A percentile compares a stretch with the other conserved stretches of the same genome.
Evolutionary conservation across 2,113 vertebrate species (phyloP).

Genomic region (Datnioides undecimradiatus): DNA sequence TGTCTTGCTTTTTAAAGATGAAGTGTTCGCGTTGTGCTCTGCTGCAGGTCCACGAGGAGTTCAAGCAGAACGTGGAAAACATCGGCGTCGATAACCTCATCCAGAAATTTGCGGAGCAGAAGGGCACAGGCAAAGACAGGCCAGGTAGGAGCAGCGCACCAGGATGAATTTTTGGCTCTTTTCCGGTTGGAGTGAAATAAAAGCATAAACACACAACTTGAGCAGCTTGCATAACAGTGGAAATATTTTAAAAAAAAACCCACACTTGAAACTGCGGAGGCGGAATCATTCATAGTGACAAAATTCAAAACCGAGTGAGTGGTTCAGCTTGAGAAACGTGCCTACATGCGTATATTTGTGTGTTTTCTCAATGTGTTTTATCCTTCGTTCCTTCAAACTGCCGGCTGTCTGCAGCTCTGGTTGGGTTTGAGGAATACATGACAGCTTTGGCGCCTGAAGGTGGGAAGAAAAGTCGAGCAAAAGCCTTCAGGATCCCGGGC

Average conservation of each 20-base stretch:
- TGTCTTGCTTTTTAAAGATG: not conserved
- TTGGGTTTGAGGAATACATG: slow-evolving; percentile 90
- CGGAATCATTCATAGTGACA: not conserved
- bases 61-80: slow-evolving; percentile 97
- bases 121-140: slow-evolving; percentile 91
- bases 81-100: slow-evolving; percentile 91
- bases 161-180: not conserved
- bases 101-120: slow-evolving; percentile 91
- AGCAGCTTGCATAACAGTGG: slow-evolving; percentile 13
- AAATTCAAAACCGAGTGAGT: not conserved
- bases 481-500: slow-evolving; percentile 93
- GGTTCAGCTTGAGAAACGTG: not conserved
- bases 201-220: not conserved
- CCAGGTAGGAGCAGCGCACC: slow-evolving; percentile 84
- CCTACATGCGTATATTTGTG: not conserved
- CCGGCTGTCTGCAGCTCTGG: slow-evolving; percentile 79
- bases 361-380: not conserved
- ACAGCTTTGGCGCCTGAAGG: slow-evolving; percentile 81
- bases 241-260: not conserved
- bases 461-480: slow-evolving; percentile 88
- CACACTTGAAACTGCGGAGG: not conserved
- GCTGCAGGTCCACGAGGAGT: slow-evolving; percentile 93
- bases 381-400: not conserved
- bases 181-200: not conserved
- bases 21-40: slow-evolving; percentile 1